Evolutionary conservation across 2,113 vertebrate species (phyloP), one percentile per base, ranked within the genome.

Genomic region (Larimichthys polyactis): DNA sequence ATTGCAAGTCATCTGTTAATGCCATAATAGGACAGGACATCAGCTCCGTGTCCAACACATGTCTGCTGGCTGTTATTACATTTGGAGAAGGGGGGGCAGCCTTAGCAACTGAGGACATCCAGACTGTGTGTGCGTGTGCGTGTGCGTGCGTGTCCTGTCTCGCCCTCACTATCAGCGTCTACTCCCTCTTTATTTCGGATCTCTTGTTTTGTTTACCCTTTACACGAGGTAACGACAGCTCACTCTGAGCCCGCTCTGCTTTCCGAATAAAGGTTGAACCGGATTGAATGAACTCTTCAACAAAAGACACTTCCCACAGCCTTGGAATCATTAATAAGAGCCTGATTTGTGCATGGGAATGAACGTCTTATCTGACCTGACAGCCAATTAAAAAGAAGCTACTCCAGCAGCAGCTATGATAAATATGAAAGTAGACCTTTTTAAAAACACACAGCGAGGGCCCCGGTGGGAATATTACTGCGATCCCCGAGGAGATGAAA

Each of bases 171-270:
- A 64, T 43, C 66, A 71, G 22, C 71, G 7, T 44, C 81, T 29
- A 22, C 58, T 0, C 40, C 44, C 29, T 49, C 27, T 12, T 2
- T 10, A 7, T 57, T 75, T 69, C n/a, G 27, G 40, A 73, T 76
- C 63, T 63, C 48, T 64, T 51, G 66, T 86, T 75, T 81, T 85
- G 76, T 83, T 89, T 85, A 82, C 71, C 71, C 63, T 49, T 43
- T 65, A 75, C 82, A 75, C 22, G 27, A 81, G 71, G 71, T 64
- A 65, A 73, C 77, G 77, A 76, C 71, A 62, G 51, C 66, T 40
- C 44, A 19, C 32, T 65, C 52, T 4, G 12, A 29, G 10, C 55
- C 67, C 4, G 32, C 70, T 12, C 24, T 24, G 15, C n/a, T 19
- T 11, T 22, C 12, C 6, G n/a, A 60, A 49, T 12, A 43, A 65